Evolutionary conservation across 2,797 vertebrate genomes (phyloP), one percentile per base, ranked within the genome.

Genomic region (Crenichthys baileyi): DNA sequence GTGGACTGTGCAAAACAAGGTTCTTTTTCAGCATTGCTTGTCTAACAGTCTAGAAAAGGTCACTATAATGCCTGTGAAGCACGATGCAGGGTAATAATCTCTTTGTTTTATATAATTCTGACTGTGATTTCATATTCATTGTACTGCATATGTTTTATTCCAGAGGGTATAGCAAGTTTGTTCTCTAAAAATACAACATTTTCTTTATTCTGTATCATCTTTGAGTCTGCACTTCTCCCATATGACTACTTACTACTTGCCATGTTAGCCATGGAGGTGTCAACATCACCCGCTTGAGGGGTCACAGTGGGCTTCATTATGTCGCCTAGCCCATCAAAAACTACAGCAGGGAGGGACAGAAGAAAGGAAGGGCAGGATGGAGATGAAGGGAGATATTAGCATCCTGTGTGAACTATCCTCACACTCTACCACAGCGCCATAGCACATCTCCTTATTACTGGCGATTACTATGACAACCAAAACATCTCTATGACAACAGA

Each of bases 281-380:
- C 98, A 91, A 99, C 97, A 88, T 99, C 97, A 11, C 97, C 96
- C 20, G 96, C 95, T 83, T 98, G 92, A 76, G 98, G 97, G 88
- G 96, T 97, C 95, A 98, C 94, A 24, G 98, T 98, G 87, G 98
- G 98, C 96, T 97, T 98, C 90, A 99, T 97, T 93, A 99, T 96
- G 91, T 99, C 98, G 70, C 98, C 98, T 98, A 99, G 92, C 85
- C 97, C 98, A 93, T 97, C 97, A 94, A 99, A 99, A 87, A 97
- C 98, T 99, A 93, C 71, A 89, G 81, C 80, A 51, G 71, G 89
- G 72, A 77, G 44, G 41, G 39, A 26, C 7, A 61, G 7, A 16
- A 48, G 15, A 9, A 73, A 70, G 26, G 60, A 31, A 67, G 48
- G 75, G 22, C 13, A 36, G 18, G 41, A 18, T 46, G 60, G 53